Percentiles rank a stretch among this genome's conserved stretches.
These are phyloP conservation scores for Orthonyx spaldingii DNA, from an alignment of 2,113 vertebrate species.

Conservation along the genomic window DNA sequence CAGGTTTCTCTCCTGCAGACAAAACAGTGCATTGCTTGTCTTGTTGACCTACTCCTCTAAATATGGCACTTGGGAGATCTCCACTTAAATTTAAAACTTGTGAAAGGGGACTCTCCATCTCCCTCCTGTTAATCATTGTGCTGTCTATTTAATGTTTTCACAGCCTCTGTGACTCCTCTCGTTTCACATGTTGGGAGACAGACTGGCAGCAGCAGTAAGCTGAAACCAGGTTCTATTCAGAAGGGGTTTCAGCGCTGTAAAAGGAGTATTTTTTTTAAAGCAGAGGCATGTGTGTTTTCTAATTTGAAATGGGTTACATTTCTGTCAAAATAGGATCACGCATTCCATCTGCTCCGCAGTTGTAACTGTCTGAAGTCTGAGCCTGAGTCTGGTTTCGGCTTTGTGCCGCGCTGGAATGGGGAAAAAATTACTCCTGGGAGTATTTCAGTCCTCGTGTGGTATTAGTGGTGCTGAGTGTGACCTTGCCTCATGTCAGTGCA, in stretches of 20 bases:
- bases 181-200: conserved; percentile 71
- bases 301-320: conserved; percentile 74
- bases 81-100: conserved; percentile 45
- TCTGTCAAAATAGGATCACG: conserved; percentile 69
- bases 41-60: conserved; percentile 26
- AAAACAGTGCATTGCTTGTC: neutral
- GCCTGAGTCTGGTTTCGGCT: conserved; percentile 57
- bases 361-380: conserved; percentile 45
- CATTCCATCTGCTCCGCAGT: conserved; percentile 58
- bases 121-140: conserved; percentile 63
- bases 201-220: conserved; percentile 81
- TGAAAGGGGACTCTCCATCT: neutral
- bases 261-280: conserved; percentile 40
- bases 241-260: neutral
- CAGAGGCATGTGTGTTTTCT: conserved; percentile 57
- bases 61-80: conserved; percentile 10
- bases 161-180: conserved; percentile 72
- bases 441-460: neutral
- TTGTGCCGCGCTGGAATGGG: conserved; percentile 32
- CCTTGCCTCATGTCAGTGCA: neutral
- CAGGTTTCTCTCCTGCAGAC: neutral
- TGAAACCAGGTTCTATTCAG: conserved; percentile 71
- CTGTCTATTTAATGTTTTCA: conserved; percentile 74
- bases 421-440: conserved; percentile 42
- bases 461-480: neutral